These are phyloP conservation scores for Meliscaeva auricollis DNA, from an alignment of 2,888 invertebrate genomes.

Conservation along the genomic window DNA sequence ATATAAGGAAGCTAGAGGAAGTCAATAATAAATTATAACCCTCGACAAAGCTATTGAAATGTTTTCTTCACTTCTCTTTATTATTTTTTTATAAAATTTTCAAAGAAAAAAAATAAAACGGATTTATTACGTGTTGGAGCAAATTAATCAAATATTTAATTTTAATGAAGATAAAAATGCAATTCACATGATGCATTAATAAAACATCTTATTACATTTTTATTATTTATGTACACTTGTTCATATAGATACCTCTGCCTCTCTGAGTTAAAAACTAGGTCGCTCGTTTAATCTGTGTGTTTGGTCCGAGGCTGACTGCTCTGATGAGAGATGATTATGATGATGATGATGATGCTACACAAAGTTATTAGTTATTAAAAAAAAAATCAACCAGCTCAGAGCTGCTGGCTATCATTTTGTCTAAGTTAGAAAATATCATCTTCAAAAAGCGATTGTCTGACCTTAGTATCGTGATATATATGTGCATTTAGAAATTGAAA, in stretches of 20 bases:
- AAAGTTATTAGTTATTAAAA: conserved; percentile 54
- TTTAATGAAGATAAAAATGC: conserved; percentile 15
- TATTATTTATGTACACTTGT: not conserved
- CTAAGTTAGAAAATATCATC: conserved; percentile 31
- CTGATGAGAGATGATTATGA: conserved; percentile 14
- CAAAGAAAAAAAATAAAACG: not conserved
- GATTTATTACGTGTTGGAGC: not conserved
- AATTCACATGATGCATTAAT: conserved; percentile 42
- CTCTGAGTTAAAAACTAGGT: conserved; percentile 46
- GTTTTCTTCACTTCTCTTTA: conserved; percentile 1
- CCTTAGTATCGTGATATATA: conserved; percentile 45
- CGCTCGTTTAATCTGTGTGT: conserved; percentile 57
- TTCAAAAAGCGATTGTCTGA: conserved; percentile 72
- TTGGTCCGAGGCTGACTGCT: conserved; percentile 66
- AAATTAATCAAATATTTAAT: conserved; percentile 21
- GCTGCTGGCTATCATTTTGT: conserved; percentile 5
- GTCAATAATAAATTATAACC: conserved; percentile 46
- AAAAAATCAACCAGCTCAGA: conserved; percentile 22
- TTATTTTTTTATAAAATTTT: not conserved
- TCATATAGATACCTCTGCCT: not conserved
- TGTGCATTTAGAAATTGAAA: conserved; percentile 47
- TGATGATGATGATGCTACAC: conserved; percentile 55
- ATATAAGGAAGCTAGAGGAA: conserved; percentile 34
- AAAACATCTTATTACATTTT: conserved; percentile 58
- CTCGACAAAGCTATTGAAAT: conserved; percentile 26